These are phyloP conservation scores for Drosophila nigrodunni DNA, from an alignment of 1,140 invertebrate species.

Conservation along the genomic window DNA sequence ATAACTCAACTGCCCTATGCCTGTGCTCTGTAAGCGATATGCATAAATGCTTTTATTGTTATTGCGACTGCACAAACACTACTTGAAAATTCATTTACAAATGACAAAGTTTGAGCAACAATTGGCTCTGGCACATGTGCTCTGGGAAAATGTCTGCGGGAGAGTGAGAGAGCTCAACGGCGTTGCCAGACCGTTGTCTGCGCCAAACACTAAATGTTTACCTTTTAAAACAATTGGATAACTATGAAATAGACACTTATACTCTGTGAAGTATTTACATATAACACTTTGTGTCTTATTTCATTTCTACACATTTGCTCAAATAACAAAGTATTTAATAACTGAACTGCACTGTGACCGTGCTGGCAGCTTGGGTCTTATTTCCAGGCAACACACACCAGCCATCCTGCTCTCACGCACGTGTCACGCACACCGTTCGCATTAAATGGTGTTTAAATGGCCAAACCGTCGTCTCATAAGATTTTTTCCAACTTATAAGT, in stretches of 20 bases:
- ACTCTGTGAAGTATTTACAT: not conserved
- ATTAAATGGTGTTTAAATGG: conserved; percentile 39
- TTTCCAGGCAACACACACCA: conserved; percentile 43
- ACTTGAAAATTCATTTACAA: conserved; percentile 29
- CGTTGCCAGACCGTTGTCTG: conserved; percentile 50
- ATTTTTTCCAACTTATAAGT: conserved; percentile 76
- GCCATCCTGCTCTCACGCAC: conserved; percentile 50
- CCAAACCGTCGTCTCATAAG: conserved; percentile 59
- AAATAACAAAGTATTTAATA: not conserved
- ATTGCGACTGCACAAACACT: conserved; percentile 18
- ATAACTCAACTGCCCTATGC: conserved; percentile 59
- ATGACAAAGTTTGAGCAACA: conserved; percentile 59
- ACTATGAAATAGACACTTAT: not conserved
- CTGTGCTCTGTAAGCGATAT: conserved; percentile 23
- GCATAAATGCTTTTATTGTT: conserved; percentile 24
- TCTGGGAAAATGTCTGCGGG: conserved; percentile 45
- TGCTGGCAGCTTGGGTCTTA: conserved; percentile 16
- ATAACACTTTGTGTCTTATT: not conserved
- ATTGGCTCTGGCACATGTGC: conserved; percentile 70
- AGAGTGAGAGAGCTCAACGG: conserved; percentile 39
- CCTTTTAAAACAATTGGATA: not conserved
- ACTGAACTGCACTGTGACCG: not conserved
- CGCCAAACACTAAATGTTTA: not conserved
- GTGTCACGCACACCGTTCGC: conserved; percentile 17
- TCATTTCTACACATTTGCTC: not conserved